Conservation (phyloP, 1,140 invertebrate species). For the Drosophila nebulosa region DNA sequence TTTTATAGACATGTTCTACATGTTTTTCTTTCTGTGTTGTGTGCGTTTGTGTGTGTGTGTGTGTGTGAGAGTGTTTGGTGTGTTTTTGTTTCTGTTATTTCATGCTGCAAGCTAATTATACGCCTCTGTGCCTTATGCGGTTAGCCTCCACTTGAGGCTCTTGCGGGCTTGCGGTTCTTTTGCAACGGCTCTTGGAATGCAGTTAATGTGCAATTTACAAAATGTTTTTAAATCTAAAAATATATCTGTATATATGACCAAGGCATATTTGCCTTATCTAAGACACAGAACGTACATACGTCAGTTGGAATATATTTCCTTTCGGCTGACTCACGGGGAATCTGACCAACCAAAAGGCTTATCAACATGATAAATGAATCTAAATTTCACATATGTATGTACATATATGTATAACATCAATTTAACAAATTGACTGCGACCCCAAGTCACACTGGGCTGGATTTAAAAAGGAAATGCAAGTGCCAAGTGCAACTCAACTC, state of each 20-base stretch:
- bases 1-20: conserved; percentile 4
- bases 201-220: conserved; percentile 51
- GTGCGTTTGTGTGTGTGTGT: too few species aligned
- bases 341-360: not conserved
- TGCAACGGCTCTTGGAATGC: conserved; percentile 58
- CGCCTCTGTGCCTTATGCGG: conserved; percentile 74
- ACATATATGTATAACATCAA: conserved; percentile 12
- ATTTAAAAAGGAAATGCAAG: not conserved
- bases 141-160: conserved; percentile 37
- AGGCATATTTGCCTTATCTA: not conserved
- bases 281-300: not conserved
- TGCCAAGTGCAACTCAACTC: not conserved
- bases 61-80: conserved; percentile 31
- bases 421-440: conserved; percentile 51
- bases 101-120: conserved; percentile 76
- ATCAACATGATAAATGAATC: too few species aligned
- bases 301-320: not conserved
- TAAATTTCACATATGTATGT: too few species aligned
- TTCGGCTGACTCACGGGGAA: not conserved
- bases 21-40: conserved; percentile 22
- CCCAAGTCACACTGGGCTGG: not conserved
- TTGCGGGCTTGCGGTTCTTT: conserved; percentile 54
- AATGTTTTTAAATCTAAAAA: not conserved
- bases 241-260: not conserved
- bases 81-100: conserved; percentile 48